phyloP scores from a whole-genome alignment of 2,888 invertebrate genomes.

The Nematopogon swammerdamellus region DNA sequence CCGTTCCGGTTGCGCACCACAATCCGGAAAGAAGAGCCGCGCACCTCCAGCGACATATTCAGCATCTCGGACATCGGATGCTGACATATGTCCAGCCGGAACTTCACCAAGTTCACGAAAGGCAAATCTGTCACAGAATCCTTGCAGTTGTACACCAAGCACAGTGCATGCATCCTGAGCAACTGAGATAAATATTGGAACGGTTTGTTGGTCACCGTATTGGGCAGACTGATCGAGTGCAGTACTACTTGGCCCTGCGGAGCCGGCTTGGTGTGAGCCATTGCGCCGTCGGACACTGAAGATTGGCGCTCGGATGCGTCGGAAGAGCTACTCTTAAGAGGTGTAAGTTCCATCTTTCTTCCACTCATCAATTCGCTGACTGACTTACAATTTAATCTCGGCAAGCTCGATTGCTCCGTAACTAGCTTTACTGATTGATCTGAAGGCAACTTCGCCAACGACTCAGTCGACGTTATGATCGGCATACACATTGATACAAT shows the following conservation, averaged over 20 bases:
- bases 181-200: background rate
- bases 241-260: background rate
- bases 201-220: background rate
- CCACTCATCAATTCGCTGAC: background rate
- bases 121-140: background rate
- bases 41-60: background rate
- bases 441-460: background rate
- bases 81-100: background rate
- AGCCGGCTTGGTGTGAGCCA: background rate
- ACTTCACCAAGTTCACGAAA: background rate
- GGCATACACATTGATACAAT: background rate
- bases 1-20: background rate
- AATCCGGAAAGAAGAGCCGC: background rate
- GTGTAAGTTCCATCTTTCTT: background rate
- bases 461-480: background rate
- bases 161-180: background rate
- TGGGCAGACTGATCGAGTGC: background rate
- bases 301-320: no score
- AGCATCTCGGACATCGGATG: background rate
- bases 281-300: no score
- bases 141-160: background rate
- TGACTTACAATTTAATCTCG: background rate
- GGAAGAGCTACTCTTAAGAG: no score
- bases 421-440: no score
- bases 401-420: background rate